phyloP scores from a whole-genome alignment of 1,140 invertebrate species.

The Pinna nobilis region DNA sequence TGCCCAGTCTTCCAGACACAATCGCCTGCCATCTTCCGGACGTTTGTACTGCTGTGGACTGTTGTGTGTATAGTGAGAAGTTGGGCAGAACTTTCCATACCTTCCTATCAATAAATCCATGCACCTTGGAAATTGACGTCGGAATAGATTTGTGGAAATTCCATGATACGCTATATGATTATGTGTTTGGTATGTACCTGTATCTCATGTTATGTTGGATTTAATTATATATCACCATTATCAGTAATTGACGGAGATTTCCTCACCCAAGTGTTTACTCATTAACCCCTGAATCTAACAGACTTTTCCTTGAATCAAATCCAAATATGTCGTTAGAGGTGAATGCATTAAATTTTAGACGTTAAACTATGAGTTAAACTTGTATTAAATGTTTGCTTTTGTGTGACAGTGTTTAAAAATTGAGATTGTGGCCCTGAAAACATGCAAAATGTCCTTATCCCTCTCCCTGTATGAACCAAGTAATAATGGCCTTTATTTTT shows the following conservation, averaged over 20 bases:
- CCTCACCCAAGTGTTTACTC: no score
- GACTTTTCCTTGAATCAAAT: no score
- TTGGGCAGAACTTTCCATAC: constrained; percentile 16
- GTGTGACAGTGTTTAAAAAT: neutral
- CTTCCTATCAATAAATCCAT: constrained; percentile 1
- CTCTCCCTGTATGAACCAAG: no score
- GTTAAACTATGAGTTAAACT: no score
- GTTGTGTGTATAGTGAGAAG: constrained; percentile 30
- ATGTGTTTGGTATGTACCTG: no score
- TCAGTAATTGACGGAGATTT: no score
- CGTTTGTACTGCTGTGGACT: constrained; percentile 33
- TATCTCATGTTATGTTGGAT: no score
- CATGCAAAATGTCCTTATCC: neutral
- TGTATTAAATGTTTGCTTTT: neutral
- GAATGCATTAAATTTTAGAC: no score
- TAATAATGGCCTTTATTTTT: neutral
- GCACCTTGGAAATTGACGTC: constrained; percentile 14
- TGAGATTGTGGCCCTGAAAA: neutral
- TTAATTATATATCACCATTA: no score
- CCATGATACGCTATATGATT: no score
- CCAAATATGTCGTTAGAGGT: no score
- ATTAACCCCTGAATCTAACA: no score
- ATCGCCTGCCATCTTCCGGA: constrained; percentile 20
- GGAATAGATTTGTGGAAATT: constrained; percentile 22
- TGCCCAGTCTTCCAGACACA: neutral